These are phyloP conservation scores for Acheta domesticus DNA, from an alignment of 2,888 invertebrate species.

Conservation along the genomic window DNA sequence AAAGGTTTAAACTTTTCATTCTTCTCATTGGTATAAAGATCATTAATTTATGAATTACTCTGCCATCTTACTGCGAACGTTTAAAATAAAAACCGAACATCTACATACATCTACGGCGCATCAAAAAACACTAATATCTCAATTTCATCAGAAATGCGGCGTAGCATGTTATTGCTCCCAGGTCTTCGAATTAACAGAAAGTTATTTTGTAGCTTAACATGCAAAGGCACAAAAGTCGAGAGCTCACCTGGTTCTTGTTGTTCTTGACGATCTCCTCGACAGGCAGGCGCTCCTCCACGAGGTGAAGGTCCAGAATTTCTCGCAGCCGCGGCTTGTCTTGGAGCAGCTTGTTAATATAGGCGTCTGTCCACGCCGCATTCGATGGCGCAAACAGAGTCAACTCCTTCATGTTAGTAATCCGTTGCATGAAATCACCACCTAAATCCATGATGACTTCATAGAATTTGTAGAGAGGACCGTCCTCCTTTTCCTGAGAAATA, in stretches of 20 bases:
- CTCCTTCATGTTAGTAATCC: conserved; percentile 65
- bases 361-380: conserved; percentile 78
- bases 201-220: no score
- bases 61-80: no score
- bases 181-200: no score
- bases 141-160: no score
- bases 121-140: no score
- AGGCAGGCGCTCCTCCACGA: conserved; percentile 72
- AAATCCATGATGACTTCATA: conserved; percentile 75
- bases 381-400: conserved; percentile 87
- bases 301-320: conserved; percentile 77
- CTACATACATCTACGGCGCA: no score
- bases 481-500: conserved; percentile 62
- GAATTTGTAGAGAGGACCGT: conserved; percentile 76
- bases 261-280: conserved; percentile 71
- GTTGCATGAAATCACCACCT: conserved; percentile 70
- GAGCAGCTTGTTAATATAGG: conserved; percentile 65
- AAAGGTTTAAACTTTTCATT: no score
- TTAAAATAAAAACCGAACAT: no score
- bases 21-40: no score
- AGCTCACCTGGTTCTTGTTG: conserved; percentile 63
- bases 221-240: not conserved
- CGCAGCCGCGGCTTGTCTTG: conserved; percentile 66
- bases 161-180: no score
- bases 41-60: no score